Percentiles rank a stretch among this genome's conserved stretches.
phyloP scores from a whole-genome alignment of 2,888 invertebrate genomes.

The Coenonympha glycerion region DNA sequence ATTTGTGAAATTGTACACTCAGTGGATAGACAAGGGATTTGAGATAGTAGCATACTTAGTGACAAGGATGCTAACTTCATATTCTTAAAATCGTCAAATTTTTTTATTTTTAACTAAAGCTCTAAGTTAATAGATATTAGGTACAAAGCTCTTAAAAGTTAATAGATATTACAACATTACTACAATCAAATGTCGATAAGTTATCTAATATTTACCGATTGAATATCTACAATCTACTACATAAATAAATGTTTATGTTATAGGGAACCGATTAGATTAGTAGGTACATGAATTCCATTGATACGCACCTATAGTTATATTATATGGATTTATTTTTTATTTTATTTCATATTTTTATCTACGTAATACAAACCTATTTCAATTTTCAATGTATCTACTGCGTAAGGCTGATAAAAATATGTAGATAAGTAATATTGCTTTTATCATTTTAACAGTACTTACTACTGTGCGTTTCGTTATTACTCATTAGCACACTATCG shows the following conservation, averaged over 20 bases:
- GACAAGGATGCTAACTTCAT: too few species aligned
- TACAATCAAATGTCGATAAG: constrained; percentile 3
- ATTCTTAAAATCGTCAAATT: too few species aligned
- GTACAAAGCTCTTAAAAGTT: too few species aligned
- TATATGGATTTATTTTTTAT: too few species aligned
- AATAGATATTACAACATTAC: background rate
- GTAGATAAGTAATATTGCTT: background rate
- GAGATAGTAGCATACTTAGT: too few species aligned
- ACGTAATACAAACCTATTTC: too few species aligned
- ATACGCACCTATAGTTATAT: too few species aligned
- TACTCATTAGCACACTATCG: background rate
- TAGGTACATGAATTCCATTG: constrained; percentile 6
- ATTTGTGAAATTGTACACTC: too few species aligned
- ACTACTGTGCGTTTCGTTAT: background rate
- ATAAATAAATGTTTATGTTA: constrained; percentile 35
- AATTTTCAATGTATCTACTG: background rate
- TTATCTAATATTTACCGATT: constrained; percentile 2
- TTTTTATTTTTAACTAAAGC: too few species aligned
- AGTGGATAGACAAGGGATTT: too few species aligned
- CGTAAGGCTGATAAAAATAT: background rate
- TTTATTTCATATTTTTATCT: too few species aligned
- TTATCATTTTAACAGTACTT: background rate
- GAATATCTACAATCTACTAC: background rate
- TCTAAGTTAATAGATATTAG: too few species aligned
- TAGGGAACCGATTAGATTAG: constrained; percentile 9